These are phyloP conservation scores for Drosophila nr. perissopoda DNA, from an alignment of 2,888 invertebrate species.

Conservation along the genomic window DNA sequence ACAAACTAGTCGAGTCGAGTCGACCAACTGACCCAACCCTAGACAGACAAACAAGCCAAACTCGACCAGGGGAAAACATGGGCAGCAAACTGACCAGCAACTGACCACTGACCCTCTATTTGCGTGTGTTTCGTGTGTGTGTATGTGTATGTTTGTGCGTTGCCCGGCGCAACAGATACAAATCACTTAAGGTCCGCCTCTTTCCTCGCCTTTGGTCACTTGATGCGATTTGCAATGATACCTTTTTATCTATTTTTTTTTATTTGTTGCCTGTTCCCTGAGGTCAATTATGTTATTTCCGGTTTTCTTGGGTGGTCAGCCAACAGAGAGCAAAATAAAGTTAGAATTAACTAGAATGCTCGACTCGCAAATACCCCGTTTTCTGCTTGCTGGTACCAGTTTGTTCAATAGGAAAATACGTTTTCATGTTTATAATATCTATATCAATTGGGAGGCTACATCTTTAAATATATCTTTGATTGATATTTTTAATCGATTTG, in stretches of 20 bases:
- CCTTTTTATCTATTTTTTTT: slow-evolving; percentile 34
- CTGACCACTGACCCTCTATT: slow-evolving; percentile 35
- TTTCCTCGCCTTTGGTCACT: slow-evolving; percentile 53
- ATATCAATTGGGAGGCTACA: background rate
- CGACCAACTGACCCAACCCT: slow-evolving; percentile 64
- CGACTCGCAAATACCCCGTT: background rate
- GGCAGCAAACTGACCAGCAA: slow-evolving; percentile 50
- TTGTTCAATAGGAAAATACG: background rate
- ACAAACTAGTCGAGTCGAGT: slow-evolving; percentile 7
- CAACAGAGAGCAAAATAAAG: slow-evolving; percentile 15
- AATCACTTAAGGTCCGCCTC: slow-evolving; percentile 65
- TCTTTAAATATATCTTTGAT: background rate
- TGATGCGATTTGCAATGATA: slow-evolving; percentile 80
- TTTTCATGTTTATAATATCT: background rate
- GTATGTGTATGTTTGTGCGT: slow-evolving; percentile 30
- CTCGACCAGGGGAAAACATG: slow-evolving; percentile 4
- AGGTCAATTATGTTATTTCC: slow-evolving; percentile 79
- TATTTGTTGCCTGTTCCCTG: slow-evolving; percentile 55
- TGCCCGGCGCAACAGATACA: slow-evolving; percentile 70
- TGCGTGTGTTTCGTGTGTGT: background rate
- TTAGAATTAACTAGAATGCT: background rate
- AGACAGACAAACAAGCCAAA: slow-evolving; percentile 38
- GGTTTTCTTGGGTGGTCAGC: slow-evolving; percentile 62
- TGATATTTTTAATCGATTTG: background rate
- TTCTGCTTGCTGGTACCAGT: background rate